Conservation (phyloP, 2,888 invertebrate species). For the Mimas tiliae region DNA sequence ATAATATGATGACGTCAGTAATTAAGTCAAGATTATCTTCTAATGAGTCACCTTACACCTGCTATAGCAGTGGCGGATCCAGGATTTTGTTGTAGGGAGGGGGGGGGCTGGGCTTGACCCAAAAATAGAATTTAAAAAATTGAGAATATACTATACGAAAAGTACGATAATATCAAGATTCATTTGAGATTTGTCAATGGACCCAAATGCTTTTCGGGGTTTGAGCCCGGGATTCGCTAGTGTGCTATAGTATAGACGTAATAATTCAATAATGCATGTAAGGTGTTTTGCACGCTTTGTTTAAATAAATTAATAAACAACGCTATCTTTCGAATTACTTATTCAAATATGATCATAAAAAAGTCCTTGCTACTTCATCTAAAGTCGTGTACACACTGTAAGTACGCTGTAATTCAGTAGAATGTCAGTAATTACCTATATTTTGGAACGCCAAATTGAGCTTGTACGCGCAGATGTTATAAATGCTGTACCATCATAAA, state of each 20-base stretch:
- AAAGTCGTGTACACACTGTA: not conserved
- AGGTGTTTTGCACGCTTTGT: no score
- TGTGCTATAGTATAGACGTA: no score
- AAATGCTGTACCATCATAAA: not conserved
- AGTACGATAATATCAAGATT: no score
- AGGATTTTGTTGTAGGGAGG: no score
- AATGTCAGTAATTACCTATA: not conserved
- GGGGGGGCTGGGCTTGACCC: no score
- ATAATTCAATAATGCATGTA: no score
- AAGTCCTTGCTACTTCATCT: conserved; percentile 1
- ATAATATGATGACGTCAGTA: not conserved
- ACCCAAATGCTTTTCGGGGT: no score
- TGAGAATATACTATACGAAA: no score
- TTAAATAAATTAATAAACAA: not conserved
- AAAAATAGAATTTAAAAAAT: no score
- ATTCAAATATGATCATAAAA: conserved; percentile 10
- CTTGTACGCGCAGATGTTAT: not conserved
- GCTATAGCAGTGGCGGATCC: no score
- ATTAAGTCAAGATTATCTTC: not conserved
- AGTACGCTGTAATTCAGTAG: not conserved
- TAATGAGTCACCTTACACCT: not conserved
- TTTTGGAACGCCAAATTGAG: not conserved
- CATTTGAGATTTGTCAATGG: no score
- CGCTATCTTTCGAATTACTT: not conserved
- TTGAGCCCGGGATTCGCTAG: no score